Evolutionary conservation across 2,113 vertebrate species (phyloP).

Genomic region (Scomber scombrus): DNA sequence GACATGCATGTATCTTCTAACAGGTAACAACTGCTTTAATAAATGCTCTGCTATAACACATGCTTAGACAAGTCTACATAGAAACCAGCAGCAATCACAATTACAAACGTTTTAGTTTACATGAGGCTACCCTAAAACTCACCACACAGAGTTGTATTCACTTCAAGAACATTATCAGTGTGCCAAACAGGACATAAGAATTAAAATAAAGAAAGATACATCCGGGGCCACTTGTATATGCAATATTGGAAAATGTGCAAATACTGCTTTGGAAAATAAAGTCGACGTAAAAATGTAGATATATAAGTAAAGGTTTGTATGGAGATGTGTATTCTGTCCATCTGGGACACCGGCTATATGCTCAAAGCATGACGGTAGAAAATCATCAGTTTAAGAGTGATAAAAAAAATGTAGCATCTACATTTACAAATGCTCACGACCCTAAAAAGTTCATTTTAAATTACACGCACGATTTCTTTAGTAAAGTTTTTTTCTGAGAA

Average conservation of each 20-base stretch:
- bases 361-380: neutral
- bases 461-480: too few relatives aligned
- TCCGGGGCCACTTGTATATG: neutral
- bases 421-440: neutral
- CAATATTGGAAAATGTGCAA: conserved; percentile 2
- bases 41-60: conserved; percentile 18
- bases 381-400: neutral
- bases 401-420: neutral
- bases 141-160: conserved; percentile 20
- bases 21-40: conserved; percentile 18
- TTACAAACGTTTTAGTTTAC: conserved; percentile 38
- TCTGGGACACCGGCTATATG: neutral
- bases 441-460: neutral
- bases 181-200: conserved; percentile 16
- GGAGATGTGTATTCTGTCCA: neutral
- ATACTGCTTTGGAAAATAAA: neutral
- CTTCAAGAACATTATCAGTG: conserved; percentile 20
- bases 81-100: conserved; percentile 20
- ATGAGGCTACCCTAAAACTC: conserved; percentile 11
- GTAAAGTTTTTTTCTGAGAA: neutral
- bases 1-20: neutral
- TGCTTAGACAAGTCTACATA: neutral
- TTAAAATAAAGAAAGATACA: neutral
- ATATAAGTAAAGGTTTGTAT: conserved; percentile 15
- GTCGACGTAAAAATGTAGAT: neutral